Conservation (phyloP, 2,888 invertebrate species). For the Sisyra nigra region DNA sequence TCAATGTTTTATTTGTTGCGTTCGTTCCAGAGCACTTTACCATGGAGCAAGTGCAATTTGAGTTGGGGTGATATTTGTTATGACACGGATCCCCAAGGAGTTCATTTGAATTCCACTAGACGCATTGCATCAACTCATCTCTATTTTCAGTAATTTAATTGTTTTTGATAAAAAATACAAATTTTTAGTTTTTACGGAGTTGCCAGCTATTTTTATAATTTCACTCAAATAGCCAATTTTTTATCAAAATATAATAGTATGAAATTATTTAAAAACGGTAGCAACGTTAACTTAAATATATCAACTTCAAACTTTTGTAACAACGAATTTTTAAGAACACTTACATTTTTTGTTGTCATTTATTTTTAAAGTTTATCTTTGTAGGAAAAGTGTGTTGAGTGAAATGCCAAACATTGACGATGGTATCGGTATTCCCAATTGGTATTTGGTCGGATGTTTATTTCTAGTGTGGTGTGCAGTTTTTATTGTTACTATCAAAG, state of each 20-base stretch:
- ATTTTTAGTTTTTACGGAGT: too few relatives aligned
- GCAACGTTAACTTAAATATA: too few relatives aligned
- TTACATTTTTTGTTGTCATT: too few relatives aligned
- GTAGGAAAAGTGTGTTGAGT: slow-evolving; percentile 34
- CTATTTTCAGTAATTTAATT: slow-evolving; percentile 32
- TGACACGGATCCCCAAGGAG: slow-evolving; percentile 10
- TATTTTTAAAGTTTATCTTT: slow-evolving; percentile 7
- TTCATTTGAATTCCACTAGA: slow-evolving; percentile 8
- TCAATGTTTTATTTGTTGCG: slow-evolving; percentile 55
- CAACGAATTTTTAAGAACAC: too few relatives aligned
- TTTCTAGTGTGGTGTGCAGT: slow-evolving; percentile 34
- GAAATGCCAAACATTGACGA: slow-evolving; percentile 31
- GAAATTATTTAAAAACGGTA: too few relatives aligned
- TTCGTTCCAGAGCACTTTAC: slow-evolving; percentile 51
- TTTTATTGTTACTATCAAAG: slow-evolving; percentile 33
- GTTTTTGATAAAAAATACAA: neutral
- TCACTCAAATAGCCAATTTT: too few relatives aligned
- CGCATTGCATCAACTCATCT: slow-evolving; percentile 29
- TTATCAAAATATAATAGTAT: too few relatives aligned
- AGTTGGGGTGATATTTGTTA: slow-evolving; percentile 30
- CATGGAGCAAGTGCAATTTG: slow-evolving; percentile 53
- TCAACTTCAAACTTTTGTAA: too few relatives aligned
- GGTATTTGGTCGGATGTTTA: slow-evolving; percentile 34
- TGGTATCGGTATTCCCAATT: slow-evolving; percentile 37
- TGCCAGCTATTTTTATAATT: too few relatives aligned